A percentile compares a stretch with the other conserved stretches of the same genome.
phyloP scores from a whole-genome alignment of 2,113 vertebrate species.

The Rhizomys pruinosus region DNA sequence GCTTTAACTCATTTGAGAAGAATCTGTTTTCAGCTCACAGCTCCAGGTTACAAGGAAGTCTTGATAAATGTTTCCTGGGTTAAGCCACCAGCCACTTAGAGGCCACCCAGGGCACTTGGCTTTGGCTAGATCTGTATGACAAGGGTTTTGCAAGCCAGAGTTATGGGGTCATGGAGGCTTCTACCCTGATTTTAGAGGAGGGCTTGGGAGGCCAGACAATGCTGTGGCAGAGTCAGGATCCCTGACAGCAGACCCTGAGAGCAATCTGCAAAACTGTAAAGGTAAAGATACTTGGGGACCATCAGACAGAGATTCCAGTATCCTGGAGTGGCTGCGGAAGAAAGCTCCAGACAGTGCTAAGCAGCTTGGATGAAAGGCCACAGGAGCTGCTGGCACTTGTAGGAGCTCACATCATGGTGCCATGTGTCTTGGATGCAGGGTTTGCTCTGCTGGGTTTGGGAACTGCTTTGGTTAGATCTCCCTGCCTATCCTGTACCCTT shows the following conservation, averaged over 20 bases:
- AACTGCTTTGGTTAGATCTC: background rate
- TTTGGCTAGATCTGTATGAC: background rate
- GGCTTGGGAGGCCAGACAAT: no score
- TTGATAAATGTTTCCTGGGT: background rate
- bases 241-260: background rate
- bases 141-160: background rate
- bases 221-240: background rate
- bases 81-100: background rate
- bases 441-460: background rate
- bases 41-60: background rate
- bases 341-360: background rate
- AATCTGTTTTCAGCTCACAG: background rate
- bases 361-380: background rate
- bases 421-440: background rate
- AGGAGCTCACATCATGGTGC: background rate
- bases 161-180: background rate
- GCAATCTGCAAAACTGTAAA: background rate
- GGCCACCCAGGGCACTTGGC: no score
- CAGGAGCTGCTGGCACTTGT: no score
- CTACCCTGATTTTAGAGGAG: background rate
- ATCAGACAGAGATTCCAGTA: background rate
- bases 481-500: background rate
- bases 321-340: background rate
- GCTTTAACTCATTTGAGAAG: background rate
- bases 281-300: no score